phyloP scores from a whole-genome alignment of 2,888 invertebrate species.

The Rhogogaster chlorosoma region DNA sequence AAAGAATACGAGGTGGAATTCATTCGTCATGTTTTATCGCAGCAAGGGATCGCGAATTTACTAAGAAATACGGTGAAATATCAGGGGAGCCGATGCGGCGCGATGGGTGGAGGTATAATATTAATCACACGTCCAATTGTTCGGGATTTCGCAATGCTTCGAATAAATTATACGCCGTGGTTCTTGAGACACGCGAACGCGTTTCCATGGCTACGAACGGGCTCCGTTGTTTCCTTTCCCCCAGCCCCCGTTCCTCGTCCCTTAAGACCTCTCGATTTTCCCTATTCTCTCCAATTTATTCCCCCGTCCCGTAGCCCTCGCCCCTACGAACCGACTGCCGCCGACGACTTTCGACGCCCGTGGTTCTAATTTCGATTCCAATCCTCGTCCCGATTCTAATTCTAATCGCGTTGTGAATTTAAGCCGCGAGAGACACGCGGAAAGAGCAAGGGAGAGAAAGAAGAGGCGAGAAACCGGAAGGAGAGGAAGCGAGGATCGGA shows the following conservation, averaged over 20 bases:
- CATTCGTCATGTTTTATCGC: conserved; percentile 56
- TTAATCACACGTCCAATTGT: conserved; percentile 41
- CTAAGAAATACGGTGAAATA: conserved; percentile 31
- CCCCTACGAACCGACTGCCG: not conserved
- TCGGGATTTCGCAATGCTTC: conserved; percentile 44
- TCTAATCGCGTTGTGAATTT: conserved; percentile 30
- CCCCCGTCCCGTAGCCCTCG: not conserved
- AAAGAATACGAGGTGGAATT: conserved; percentile 52
- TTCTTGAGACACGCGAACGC: conserved; percentile 37
- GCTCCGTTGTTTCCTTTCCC: conserved; percentile 20
- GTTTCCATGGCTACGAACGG: conserved; percentile 35
- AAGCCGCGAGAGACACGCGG: not conserved
- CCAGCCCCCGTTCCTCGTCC: not conserved
- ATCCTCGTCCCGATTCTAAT: conserved; percentile 18
- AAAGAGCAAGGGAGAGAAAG: not conserved
- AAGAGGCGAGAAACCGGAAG: not conserved
- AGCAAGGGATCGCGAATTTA: conserved; percentile 45
- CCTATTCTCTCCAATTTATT: conserved; percentile 36
- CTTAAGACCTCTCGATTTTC: conserved; percentile 39
- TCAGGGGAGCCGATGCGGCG: conserved; percentile 26
- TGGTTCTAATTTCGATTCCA: conserved; percentile 9
- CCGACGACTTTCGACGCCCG: conserved; percentile 10
- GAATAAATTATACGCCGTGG: conserved; percentile 37
- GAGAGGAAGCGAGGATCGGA: conserved; percentile 19
- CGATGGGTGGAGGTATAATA: conserved; percentile 26